phyloP scores from a whole-genome alignment of 2,888 invertebrate genomes.

The Perizoma affinitatum region DNA sequence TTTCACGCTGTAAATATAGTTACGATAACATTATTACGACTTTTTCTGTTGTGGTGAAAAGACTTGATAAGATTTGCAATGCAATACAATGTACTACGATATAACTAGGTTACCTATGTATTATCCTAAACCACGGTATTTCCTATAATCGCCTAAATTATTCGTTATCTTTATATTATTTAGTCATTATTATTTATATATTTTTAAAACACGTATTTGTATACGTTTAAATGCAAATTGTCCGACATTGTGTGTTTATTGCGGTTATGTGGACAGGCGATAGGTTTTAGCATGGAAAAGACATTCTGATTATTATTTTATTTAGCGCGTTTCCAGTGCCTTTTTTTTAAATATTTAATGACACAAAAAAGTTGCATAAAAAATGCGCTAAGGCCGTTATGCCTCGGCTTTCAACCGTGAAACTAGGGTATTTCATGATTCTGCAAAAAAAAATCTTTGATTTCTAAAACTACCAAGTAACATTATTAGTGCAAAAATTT shows the following conservation, averaged over 20 bases:
- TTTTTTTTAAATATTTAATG: too few species aligned
- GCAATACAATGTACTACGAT: constrained; percentile 22
- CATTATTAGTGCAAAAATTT: too few species aligned
- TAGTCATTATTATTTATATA: constrained; percentile 45
- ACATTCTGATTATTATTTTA: constrained; percentile 3
- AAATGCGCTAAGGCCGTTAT: too few species aligned
- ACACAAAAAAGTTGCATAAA: too few species aligned
- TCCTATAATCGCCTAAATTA: constrained; percentile 42
- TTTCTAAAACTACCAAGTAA: too few species aligned
- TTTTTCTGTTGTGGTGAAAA: constrained; percentile 24
- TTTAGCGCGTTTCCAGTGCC: too few species aligned
- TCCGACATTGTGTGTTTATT: constrained; percentile 16
- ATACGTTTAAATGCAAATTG: constrained; percentile 48
- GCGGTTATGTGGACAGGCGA: too few species aligned
- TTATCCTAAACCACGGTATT: constrained; percentile 34
- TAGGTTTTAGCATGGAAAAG: constrained; percentile 16
- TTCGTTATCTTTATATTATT: constrained; percentile 38
- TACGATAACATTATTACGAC: constrained; percentile 15
- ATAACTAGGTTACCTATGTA: constrained; percentile 9
- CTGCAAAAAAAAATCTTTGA: too few species aligned
- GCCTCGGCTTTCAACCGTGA: too few species aligned
- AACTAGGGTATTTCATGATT: too few species aligned
- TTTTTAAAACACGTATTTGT: constrained; percentile 53
- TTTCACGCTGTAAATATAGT: constrained; percentile 25
- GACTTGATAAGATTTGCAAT: constrained; percentile 26